Evolutionary conservation across 2,113 vertebrate genomes (phyloP), one percentile per base, ranked within the genome.

Genomic region (Panurus biarmicus): DNA sequence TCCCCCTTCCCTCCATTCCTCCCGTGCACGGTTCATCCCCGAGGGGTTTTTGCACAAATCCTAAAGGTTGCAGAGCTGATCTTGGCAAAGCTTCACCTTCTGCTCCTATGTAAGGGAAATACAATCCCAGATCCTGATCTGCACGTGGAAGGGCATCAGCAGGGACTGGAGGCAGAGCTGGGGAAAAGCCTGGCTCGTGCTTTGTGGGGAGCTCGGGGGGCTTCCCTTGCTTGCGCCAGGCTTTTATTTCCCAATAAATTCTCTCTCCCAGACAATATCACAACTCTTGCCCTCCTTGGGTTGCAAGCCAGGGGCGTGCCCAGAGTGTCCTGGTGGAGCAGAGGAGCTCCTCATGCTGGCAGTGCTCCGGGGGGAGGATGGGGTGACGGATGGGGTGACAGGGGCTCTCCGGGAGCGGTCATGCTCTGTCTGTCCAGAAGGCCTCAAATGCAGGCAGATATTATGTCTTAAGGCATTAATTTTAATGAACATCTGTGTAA

Each of bases 401-500:
- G 17, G 36, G 47, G 25, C 53, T 77, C 64, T 25, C 54, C 26
- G 0, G 67, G 76, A 74, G 82, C 40, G 7, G 50, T 71, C 48
- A 1, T 2, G 3, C 53, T 90, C 78, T 25, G 62, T 36, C 83
- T 57, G 73, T 83, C 79, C 94, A 75, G 73, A 45, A 89, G 83
- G 76, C 90, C 90, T 84, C 26, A 14, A 76, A 54, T 8, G 56
- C 22, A 13, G 60, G 67, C 91, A 80, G 90, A 93, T 91, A 91
- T 61, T 69, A 26, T 80, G 91, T 91, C 96, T 93, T 93, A 77
- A 94, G 82, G 93, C 94, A 83, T 94, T 89, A 91, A 95, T 97
- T 96, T 95, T 91, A 89, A 94, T 95, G 91, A 94, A 91, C 93
- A 91, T 79, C 93, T 88, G 90, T 91, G 93, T 87, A 90, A 96